Evolutionary conservation across 2,113 vertebrate species (phyloP), one percentile per base, ranked within the genome.

Genomic region (Pteronura brasiliensis): DNA sequence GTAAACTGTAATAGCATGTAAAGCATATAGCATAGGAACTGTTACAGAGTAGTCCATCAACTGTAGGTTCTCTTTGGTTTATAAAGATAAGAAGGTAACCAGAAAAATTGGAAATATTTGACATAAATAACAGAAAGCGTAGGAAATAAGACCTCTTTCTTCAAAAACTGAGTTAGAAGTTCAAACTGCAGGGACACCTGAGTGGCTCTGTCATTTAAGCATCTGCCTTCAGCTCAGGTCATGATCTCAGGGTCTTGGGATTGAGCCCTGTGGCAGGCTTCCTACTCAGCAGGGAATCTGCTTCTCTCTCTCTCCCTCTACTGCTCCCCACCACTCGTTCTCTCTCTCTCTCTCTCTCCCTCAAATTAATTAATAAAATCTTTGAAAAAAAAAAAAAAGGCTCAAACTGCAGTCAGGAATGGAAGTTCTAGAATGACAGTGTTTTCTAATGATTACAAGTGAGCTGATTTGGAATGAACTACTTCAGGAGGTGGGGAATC

Each of bases 161-260:
- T 84, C 55, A 90, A 39, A 97, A 94, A 67, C 18, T 39, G 47
- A 88, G 31, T 96, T 83, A 95, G 44, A 83, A 91, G 27, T 89
- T 95, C 49, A 87, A 12, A 76, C 39, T 65, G 29, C 63, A 34
- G 63, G 63, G 63, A 6, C 63, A 17, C 6, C 31, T 67, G 14
- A 7, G 63, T 34, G 14, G 31, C 31, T 67, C 63, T 6, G 6
- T 67, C 6, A 31, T 14, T 34, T 67, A 67, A 67, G 31, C 3
- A 1, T 34, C 63, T 67, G 63, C 63, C 31, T 67, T 67, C 6
- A 14, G 31, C 63, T 67, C 63, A 17, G 63, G 63, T 67, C 31
- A 17, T 34, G 63, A 34, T 67, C 29, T 17, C 63, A 34, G 14
- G 31, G 31, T 67, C 31, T 6, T 34, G 31, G 29, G 27, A 63